These are phyloP conservation scores for Euspilapteryx auroguttella DNA, from an alignment of 2,888 invertebrate genomes.

Conservation along the genomic window DNA sequence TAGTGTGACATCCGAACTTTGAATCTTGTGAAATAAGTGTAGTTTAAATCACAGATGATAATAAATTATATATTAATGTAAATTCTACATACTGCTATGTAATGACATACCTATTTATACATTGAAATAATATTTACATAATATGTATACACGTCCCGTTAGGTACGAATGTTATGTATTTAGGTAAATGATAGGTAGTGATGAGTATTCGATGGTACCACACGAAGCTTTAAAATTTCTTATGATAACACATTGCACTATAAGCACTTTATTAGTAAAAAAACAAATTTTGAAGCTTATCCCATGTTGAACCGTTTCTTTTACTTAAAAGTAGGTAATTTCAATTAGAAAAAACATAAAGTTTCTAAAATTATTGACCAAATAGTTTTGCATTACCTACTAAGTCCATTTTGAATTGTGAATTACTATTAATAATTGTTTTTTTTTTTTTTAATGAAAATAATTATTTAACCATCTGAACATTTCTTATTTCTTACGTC, in stretches of 20 bases:
- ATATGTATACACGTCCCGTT: constrained; percentile 61
- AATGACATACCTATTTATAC: too few relatives aligned
- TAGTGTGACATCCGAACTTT: constrained; percentile 61
- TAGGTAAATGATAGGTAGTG: constrained; percentile 53
- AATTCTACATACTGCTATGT: too few relatives aligned
- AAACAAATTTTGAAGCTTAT: constrained; percentile 16
- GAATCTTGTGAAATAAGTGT: constrained; percentile 53
- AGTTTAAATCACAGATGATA: constrained; percentile 43
- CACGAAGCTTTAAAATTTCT: constrained; percentile 61
- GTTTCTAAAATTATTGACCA: too few relatives aligned
- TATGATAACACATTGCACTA: constrained; percentile 59
- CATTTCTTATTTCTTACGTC: too few relatives aligned
- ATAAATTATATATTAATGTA: neutral
- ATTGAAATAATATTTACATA: constrained; percentile 60
- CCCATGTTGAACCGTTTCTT: constrained; percentile 1
- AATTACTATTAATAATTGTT: too few relatives aligned
- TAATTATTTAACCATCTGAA: too few relatives aligned
- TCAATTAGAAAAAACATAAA: too few relatives aligned
- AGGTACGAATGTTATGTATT: constrained; percentile 59
- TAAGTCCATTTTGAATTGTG: too few relatives aligned
- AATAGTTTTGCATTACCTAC: too few relatives aligned
- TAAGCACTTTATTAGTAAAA: constrained; percentile 42
- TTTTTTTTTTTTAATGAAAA: too few relatives aligned
- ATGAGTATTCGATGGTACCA: constrained; percentile 51
- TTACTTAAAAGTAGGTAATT: too few relatives aligned